Evolutionary conservation across 2,797 vertebrate species (phyloP).

Genomic region (Tachyglossus aculeatus): DNA sequence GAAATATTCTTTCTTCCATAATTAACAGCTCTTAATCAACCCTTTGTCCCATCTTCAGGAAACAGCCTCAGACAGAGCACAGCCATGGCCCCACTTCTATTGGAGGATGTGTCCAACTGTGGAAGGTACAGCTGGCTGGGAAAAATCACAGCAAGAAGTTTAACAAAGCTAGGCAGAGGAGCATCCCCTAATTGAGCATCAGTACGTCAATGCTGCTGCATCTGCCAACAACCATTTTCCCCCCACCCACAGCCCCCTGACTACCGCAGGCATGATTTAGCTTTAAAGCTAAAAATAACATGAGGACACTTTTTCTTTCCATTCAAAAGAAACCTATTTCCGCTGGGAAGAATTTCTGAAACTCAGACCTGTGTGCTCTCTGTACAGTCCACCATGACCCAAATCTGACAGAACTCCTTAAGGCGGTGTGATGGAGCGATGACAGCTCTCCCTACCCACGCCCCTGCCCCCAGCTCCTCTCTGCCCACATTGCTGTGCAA

Average conservation of each 20-base stretch:
- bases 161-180: not conserved
- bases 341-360: not conserved
- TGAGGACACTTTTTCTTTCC: slow-evolving; percentile 44
- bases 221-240: not conserved
- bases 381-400: slow-evolving; percentile 49
- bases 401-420: not conserved
- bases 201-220: not conserved
- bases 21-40: too few species aligned
- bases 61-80: too few species aligned
- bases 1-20: too few species aligned
- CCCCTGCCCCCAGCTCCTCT: not conserved
- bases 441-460: not conserved
- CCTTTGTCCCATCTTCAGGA: too few species aligned
- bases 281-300: slow-evolving; percentile 55
- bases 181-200: too few species aligned
- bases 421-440: fast-evolving
- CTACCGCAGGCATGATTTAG: not conserved
- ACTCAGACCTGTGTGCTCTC: not conserved
- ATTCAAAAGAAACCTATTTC: slow-evolving; percentile 14
- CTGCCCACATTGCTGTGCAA: too few species aligned
- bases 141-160: not conserved
- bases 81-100: not conserved
- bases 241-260: fast-evolving
- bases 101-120: not conserved
- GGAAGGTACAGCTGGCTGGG: not conserved